These are phyloP conservation scores for Mizuhopecten yessoensis DNA, from an alignment of 1,140 invertebrate species.

Conservation along the genomic window DNA sequence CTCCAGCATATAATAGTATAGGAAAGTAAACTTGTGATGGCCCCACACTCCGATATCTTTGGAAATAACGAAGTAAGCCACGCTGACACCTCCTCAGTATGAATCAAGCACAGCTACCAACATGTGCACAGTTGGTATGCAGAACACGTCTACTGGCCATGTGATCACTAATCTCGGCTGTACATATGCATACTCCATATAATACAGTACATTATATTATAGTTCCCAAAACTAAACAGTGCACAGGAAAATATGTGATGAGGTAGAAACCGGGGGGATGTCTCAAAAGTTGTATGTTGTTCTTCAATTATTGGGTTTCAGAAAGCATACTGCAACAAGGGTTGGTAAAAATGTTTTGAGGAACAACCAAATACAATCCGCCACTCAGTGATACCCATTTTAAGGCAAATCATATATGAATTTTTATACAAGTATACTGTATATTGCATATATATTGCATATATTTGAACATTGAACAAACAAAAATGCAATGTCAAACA, in stretches of 20 bases:
- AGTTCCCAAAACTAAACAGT: slow-evolving; percentile 10
- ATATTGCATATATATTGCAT: neutral
- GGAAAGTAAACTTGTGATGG: neutral
- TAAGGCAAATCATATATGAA: too few relatives aligned
- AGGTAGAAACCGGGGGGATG: neutral
- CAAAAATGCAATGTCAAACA: too few relatives aligned
- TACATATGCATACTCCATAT: neutral
- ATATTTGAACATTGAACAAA: neutral
- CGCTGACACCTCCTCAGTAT: neutral
- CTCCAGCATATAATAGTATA: neutral
- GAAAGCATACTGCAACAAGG: neutral
- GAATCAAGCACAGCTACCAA: slow-evolving; percentile 30
- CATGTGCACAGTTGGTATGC: slow-evolving; percentile 14
- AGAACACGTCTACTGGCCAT: neutral
- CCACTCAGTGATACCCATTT: too few relatives aligned
- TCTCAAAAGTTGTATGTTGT: neutral
- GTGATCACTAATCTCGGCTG: neutral
- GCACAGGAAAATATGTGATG: neutral
- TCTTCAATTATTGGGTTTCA: neutral
- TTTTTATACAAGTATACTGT: too few relatives aligned
- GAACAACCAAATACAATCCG: too few relatives aligned
- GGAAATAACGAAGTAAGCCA: neutral
- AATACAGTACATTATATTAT: neutral
- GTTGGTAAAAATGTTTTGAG: too few relatives aligned
- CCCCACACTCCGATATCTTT: neutral